Conservation (phyloP, 1,140 invertebrate species). For the Pristionchus pacificus region DNA sequence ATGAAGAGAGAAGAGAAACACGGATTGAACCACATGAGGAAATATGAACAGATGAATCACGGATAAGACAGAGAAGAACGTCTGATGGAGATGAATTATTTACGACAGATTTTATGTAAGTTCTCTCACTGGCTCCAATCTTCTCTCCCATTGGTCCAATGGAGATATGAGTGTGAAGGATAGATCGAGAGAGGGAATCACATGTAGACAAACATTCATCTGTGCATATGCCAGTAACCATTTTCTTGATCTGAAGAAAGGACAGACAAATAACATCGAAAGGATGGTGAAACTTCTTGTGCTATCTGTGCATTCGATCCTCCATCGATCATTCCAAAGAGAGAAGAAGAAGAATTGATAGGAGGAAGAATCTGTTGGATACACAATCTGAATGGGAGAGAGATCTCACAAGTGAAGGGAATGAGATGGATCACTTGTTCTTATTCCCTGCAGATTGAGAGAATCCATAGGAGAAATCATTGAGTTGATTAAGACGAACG, state of each 20-base stretch:
- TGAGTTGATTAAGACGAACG: background rate
- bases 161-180: background rate
- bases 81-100: background rate
- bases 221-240: background rate
- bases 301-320: background rate
- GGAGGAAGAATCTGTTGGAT: background rate
- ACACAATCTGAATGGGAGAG: background rate
- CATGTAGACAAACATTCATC: background rate
- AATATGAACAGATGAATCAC: background rate
- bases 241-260: background rate
- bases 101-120: no score
- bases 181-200: background rate
- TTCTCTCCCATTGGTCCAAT: background rate
- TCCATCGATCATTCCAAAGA: slow-evolving; percentile 1
- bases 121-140: background rate
- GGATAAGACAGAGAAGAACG: background rate
- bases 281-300: background rate
- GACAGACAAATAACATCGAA: background rate
- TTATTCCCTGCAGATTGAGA: background rate
- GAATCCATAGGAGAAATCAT: background rate
- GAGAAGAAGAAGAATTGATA: background rate
- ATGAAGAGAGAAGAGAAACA: background rate
- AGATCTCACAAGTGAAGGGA: background rate
- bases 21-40: background rate
- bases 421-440: background rate